Base-by-base conservation (phyloP, 2,888 invertebrate species). In the Polydesmus complanatus region DNA sequence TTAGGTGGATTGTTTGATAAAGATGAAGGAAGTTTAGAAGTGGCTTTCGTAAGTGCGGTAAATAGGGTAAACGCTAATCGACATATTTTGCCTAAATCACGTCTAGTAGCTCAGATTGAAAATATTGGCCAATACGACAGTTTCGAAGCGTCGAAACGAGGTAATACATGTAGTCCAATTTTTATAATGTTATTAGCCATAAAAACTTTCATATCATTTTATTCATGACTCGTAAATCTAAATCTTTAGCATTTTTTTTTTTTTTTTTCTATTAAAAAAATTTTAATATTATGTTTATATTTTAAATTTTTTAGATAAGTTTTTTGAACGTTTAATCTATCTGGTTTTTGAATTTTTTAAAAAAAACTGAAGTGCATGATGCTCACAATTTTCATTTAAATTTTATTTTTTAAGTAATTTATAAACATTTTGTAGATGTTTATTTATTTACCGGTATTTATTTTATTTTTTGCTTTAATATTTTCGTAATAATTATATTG, bases 1-100 rank as follows among this genome's bases (percentile, higher is more conserved):
- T n/a, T n/a, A 57, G 57, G 57, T 57, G 57, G 48, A 19, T 50
- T 57, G 26, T 57, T 57, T 26, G 57, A 57, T 23, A 37, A 50
- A 23, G 57, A 25, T 11, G 48, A 50, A 18, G 57, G 25, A 26
- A 1, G 26, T 25, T 23, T 50, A 3, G 48, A 50, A 26, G 25
- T 5, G 5, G 57, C 57, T 19, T 57, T 57, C n/a, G 19, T 18
- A n/a, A 25, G 49, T 19, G 57, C 57, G 1, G 26, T 57, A 5
- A 21, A 19, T 21, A 11, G 25, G 26, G 27, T 50, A 25, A 57
- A 57, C 49, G 57, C 47, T 19, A 25, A 57, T 21, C 18, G 23
- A 26, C 25, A 50, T 3, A 47, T 50, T 8, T 19, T 50, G 21
- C 47, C 14, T 23, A 57, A 57, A 21, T 49, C 50, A 3, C 47